Base-by-base conservation (phyloP, 92 coral and sea anemone genomes). In the Parazoanthus darwini region DNA sequence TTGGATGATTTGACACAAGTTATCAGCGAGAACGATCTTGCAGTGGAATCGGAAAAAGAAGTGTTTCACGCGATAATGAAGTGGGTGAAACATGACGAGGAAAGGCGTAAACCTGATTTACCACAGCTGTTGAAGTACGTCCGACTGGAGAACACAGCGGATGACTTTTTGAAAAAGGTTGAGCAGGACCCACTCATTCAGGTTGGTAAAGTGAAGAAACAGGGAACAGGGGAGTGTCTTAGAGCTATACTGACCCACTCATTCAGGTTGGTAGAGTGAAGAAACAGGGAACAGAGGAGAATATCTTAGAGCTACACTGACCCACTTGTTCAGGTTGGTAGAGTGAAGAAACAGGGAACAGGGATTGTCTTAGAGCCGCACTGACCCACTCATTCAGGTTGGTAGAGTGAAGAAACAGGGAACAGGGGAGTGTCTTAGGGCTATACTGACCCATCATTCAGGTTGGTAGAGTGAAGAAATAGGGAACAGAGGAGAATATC, bases 111-210 rank as follows among this genome's bases (percentile, higher is more conserved):
- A 29, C 33, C 15, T 14, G 4, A 50, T 25, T 80, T 91, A 36
- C 88, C 92, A 48, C 56, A 77, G 23, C 85, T 93, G 63, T 68
- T 93, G 63, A 16, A 74, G 37, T 87, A 68, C 59, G 86, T 88
- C 66, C 91, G 89, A 16, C 88, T 93, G 85, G 91, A 93, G 77
- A 77, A 83, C 51, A 93, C 94, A 36, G 86, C 86, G 23, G 5
- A 11, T 37, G 92, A 89, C 5, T 89, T 93, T 77, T 79, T 93
- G 51, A 59, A 84, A 20, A 6, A 15, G 42, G 23, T 93, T 1
- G 33, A 75, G 65, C 79, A 80, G 16, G 88, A 91, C 51, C 88
- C 90, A 6, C 85, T 87, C 20, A 81, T 93, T 42, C 82, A 78
- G 86, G 70, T 59, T 7, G 83, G 85, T 44, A n/a, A 39, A 29